phyloP scores from a whole-genome alignment of 2,888 invertebrate species.

The Drosophila parthenogenetica region DNA sequence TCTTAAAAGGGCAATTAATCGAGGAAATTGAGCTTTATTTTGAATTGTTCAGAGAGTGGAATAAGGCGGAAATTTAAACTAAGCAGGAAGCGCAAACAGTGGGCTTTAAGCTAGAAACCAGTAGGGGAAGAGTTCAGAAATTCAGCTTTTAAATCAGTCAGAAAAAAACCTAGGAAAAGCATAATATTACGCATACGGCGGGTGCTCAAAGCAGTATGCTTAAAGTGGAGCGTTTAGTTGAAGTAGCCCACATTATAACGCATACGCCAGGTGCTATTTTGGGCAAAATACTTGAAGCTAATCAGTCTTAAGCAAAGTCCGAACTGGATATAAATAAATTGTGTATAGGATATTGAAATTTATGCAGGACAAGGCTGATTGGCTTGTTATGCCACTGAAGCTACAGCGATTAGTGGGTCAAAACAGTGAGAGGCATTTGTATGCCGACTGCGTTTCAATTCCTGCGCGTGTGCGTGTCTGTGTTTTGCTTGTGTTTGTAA shows the following conservation, averaged over 20 bases:
- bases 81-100: too few species aligned
- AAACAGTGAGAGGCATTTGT: conserved; percentile 41
- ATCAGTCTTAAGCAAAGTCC: conserved; percentile 10
- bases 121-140: too few species aligned
- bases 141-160: too few species aligned
- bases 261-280: conserved; percentile 47
- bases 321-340: conserved; percentile 22
- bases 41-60: background rate
- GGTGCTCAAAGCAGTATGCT: too few species aligned
- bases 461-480: background rate
- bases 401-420: conserved; percentile 49
- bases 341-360: conserved; percentile 48
- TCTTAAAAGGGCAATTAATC: conserved; percentile 5
- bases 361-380: conserved; percentile 65
- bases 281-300: conserved; percentile 12
- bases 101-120: too few species aligned
- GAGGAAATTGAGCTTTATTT: conserved; percentile 16
- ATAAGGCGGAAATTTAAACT: too few species aligned
- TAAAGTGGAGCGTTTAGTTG: background rate
- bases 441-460: conserved; percentile 62
- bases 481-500: conserved; percentile 28
- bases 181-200: too few species aligned
- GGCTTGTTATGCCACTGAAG: conserved; percentile 35
- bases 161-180: too few species aligned
- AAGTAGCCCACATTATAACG: conserved; percentile 20